Percentiles rank a stretch among this genome's conserved stretches.
These are phyloP conservation scores for Pristionchus mayeri DNA, from an alignment of 2,888 invertebrate species.

Conservation along the genomic window DNA sequence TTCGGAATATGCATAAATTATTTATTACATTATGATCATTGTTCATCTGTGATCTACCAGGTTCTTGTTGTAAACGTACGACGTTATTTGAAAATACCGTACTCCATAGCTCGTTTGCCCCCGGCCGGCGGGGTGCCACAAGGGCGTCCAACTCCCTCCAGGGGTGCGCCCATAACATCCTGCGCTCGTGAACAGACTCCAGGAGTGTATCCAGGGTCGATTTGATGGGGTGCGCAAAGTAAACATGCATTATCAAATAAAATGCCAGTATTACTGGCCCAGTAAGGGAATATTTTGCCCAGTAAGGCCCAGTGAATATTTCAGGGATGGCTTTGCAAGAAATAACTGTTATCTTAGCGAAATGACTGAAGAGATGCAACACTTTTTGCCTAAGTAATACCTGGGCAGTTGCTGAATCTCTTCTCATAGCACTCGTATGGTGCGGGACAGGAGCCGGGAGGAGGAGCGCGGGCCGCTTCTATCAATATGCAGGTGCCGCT, in stretches of 20 bases:
- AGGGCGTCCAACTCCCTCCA: background rate
- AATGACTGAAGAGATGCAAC: too few relatives aligned
- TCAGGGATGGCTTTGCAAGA: too few relatives aligned
- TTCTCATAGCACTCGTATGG: background rate
- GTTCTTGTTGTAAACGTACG: background rate
- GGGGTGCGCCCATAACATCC: background rate
- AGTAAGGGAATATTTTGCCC: background rate
- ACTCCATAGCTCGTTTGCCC: background rate
- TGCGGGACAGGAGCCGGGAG: background rate
- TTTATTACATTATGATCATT: background rate
- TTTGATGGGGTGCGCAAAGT: background rate
- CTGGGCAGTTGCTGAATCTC: background rate
- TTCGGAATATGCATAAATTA: too few relatives aligned
- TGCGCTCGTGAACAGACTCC: background rate
- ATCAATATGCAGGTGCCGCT: background rate
- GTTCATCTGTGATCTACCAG: background rate
- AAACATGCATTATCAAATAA: too few relatives aligned
- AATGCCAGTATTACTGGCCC: too few relatives aligned
- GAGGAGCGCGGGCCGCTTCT: background rate
- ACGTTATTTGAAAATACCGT: too few relatives aligned
- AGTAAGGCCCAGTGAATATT: too few relatives aligned
- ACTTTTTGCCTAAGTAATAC: too few relatives aligned
- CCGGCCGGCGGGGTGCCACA: background rate
- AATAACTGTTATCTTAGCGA: too few relatives aligned
- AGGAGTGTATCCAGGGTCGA: background rate